phyloP scores from a whole-genome alignment of 2,888 invertebrate genomes.

The Sinhomidia bicolor region DNA sequence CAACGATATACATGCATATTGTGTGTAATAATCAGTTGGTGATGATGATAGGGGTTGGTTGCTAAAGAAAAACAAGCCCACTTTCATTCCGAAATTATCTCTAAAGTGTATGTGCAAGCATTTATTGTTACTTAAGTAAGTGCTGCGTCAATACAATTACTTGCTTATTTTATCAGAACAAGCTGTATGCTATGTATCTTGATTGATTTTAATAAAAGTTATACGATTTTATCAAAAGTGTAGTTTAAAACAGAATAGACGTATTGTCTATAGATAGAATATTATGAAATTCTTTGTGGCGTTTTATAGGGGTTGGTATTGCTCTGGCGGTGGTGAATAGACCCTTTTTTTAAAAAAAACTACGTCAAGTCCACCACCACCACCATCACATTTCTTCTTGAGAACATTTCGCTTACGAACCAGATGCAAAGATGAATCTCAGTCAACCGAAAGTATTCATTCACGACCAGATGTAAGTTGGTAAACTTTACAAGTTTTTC shows the following conservation, averaged over 20 bases:
- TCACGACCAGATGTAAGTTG: conserved; percentile 51
- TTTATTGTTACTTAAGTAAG: neutral
- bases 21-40: neutral
- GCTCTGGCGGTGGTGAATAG: neutral
- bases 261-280: too few relatives aligned
- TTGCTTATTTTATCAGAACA: too few relatives aligned
- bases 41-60: neutral
- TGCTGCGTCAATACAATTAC: neutral
- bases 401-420: conserved; percentile 38
- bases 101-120: neutral
- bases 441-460: conserved; percentile 33
- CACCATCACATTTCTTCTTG: too few relatives aligned
- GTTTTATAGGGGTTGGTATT: neutral
- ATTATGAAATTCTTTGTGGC: too few relatives aligned
- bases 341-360: neutral
- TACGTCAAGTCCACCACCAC: conserved; percentile 15
- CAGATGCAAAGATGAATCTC: conserved; percentile 44
- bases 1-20: too few relatives aligned
- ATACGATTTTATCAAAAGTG: too few relatives aligned
- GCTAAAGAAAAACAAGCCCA: conserved; percentile 2
- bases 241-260: too few relatives aligned
- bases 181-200: neutral
- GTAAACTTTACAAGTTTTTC: conserved; percentile 17
- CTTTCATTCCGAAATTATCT: neutral
- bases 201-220: neutral